Base-by-base conservation (phyloP, 92 coral and sea anemone species). In the Bergia sp. region DNA sequence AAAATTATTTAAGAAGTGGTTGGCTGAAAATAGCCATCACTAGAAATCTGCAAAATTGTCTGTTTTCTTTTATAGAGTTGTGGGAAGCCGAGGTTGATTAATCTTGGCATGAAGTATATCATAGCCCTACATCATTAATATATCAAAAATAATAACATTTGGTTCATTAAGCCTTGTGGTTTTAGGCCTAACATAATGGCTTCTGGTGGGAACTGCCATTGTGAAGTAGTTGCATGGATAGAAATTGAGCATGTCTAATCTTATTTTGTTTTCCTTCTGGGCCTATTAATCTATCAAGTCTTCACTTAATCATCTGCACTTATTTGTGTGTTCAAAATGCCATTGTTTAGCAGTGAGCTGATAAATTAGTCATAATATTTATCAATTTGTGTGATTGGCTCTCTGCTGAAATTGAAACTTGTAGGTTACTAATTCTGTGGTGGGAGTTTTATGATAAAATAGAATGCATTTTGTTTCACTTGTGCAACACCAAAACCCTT, bases 291-390 rank as follows among this genome's bases (percentile, higher is more conserved):
- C 87, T 61, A 67, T 44, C 64, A 44, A 42, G 77, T 76, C 65
- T 49, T 71, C 66, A 29, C n/a, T 84, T 4, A 69, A 84, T 84
- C 50, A 41, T 39, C 75, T 41, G 75, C 87, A 45, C 42, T 84
- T 45, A 50, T 71, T 71, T 84, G 58, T 71, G 72, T 37, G 42
- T 84, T 71, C 79, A 84, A 44, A 37, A 53, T 84, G 67, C 39
- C 73, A 57, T 81, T 81, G 79, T 84, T 84, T 84, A 41, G 79
- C 40, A 47, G 44, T 13, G 77, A 84, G 87, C 13, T 65, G n/a
- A 71, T 84, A 71, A 84, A 84, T 71, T 67, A 69, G 61, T 84
- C 79, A 84, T 71, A 84, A 67, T 45, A 84, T 84, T 69, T 72
- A 6, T 29, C 18, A 6, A 41, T 36, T 84, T 40, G 76, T 66